phyloP scores from a whole-genome alignment of 1,140 invertebrate genomes.

The Limonius californicus region DNA sequence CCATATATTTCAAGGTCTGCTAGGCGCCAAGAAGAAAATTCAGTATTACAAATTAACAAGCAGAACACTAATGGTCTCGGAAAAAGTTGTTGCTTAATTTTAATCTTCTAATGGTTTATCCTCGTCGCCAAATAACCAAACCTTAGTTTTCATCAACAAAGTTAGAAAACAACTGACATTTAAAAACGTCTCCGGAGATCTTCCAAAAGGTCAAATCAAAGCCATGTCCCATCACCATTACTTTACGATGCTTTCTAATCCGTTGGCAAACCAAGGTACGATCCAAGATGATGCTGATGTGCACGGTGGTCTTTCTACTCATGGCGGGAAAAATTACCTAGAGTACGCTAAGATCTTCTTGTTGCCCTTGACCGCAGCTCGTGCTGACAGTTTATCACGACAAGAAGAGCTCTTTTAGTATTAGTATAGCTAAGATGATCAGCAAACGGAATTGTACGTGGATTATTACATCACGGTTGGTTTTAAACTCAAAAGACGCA shows the following conservation, averaged over 20 bases:
- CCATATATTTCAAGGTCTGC: too few species aligned
- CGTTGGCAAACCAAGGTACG: neutral
- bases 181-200: too few species aligned
- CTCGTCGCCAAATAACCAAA: too few species aligned
- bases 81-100: too few species aligned
- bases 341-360: neutral
- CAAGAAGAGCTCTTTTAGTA: neutral
- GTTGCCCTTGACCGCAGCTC: constrained; percentile 8
- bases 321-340: neutral
- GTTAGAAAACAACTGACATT: too few species aligned
- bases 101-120: too few species aligned
- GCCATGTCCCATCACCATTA: neutral
- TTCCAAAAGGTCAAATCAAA: neutral
- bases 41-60: too few species aligned
- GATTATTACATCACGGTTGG: neutral
- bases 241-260: neutral
- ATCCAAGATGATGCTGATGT: neutral
- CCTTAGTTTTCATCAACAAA: too few species aligned
- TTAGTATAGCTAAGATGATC: neutral
- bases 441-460: too few species aligned
- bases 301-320: neutral
- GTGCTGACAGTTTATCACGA: neutral
- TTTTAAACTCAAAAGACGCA: too few species aligned
- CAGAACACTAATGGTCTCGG: too few species aligned
- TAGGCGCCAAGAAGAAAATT: too few species aligned